phyloP scores from a whole-genome alignment of 2,113 vertebrate species.

The Phrynocephalus versicolor region DNA sequence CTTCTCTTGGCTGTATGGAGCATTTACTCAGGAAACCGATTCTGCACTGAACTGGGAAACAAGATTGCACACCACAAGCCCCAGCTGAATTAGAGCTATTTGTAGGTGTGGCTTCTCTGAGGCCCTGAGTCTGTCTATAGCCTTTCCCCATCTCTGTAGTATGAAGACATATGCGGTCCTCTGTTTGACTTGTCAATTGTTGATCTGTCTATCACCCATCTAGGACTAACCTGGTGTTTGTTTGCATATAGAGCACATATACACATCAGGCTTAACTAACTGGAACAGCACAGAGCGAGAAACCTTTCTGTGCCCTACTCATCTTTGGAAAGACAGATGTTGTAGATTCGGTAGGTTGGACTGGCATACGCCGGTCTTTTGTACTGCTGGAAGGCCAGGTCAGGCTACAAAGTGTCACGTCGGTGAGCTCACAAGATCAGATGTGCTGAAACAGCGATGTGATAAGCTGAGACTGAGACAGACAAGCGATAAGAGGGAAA shows the following conservation, averaged over 20 bases:
- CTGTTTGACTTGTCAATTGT: background rate
- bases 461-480: background rate
- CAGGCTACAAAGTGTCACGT: background rate
- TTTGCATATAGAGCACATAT: background rate
- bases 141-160: background rate
- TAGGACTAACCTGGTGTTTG: background rate
- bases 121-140: background rate
- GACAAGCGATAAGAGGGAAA: constrained; percentile 4
- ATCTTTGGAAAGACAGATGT: background rate
- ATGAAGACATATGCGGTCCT: background rate
- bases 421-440: background rate
- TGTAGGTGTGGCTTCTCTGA: background rate
- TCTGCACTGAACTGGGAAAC: background rate
- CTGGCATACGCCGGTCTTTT: background rate
- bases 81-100: background rate
- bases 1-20: background rate
- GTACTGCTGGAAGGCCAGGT: background rate
- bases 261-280: background rate
- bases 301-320: background rate
- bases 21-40: background rate
- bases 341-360: background rate
- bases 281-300: background rate
- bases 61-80: background rate
- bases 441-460: background rate
- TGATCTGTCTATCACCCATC: too few species aligned